phyloP scores from a whole-genome alignment of 2,113 vertebrate genomes.

The Vombatus ursinus region DNA sequence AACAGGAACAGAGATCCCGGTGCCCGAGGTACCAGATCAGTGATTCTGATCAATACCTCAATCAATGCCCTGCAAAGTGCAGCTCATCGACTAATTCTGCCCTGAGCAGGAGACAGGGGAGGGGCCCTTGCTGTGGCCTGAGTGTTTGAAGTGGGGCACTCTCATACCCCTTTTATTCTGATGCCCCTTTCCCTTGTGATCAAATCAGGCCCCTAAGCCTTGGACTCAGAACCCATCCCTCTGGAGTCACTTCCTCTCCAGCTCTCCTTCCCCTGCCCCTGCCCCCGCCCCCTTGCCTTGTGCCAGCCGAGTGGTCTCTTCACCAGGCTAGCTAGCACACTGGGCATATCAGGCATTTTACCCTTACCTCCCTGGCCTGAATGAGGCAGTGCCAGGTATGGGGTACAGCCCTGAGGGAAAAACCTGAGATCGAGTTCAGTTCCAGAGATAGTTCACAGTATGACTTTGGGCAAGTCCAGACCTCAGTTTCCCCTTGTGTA shows the following conservation, averaged over 20 bases:
- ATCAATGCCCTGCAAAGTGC: neutral
- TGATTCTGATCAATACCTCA: neutral
- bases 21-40: neutral
- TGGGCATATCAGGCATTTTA: neutral
- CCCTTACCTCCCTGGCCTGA: neutral
- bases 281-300: neutral
- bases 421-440: neutral
- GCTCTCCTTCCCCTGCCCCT: neutral
- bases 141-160: neutral
- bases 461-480: neutral
- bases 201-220: neutral
- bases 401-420: neutral
- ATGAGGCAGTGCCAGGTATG: neutral
- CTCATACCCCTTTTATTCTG: neutral
- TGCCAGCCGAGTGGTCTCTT: neutral
- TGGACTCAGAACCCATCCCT: neutral
- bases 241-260: neutral
- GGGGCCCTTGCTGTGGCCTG: neutral
- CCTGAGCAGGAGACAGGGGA: neutral
- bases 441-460: neutral
- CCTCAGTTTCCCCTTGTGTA: neutral
- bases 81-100: neutral
- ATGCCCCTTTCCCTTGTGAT: neutral
- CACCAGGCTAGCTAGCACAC: neutral
- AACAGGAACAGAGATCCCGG: neutral